Evolutionary conservation across 2,888 invertebrate genomes (phyloP).

Genomic region (Galerucella calmariensis): DNA sequence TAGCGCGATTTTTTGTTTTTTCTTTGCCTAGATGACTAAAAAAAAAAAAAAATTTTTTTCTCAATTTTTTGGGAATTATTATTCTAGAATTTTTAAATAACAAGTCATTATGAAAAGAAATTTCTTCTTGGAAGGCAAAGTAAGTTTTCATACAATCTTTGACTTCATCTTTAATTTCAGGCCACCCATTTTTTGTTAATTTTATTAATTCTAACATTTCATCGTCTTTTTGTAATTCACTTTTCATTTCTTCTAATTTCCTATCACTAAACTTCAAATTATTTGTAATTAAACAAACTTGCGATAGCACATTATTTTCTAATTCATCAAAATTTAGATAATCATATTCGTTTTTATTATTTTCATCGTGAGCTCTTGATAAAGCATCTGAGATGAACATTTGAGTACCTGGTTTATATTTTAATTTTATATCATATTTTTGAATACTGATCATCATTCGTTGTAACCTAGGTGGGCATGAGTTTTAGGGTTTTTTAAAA

Average conservation of each 20-base stretch:
- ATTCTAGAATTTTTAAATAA: constrained; percentile 8
- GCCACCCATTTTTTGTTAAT: constrained; percentile 7
- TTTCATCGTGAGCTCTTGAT: background rate
- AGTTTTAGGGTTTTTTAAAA: constrained; percentile 8
- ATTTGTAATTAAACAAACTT: background rate
- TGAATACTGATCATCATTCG: constrained; percentile 11
- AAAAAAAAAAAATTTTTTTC: background rate
- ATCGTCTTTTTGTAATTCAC: constrained; percentile 2
- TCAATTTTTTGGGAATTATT: constrained; percentile 6
- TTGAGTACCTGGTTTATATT: constrained; percentile 4
- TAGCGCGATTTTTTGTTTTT: background rate
- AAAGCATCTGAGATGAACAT: background rate
- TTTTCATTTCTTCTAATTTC: constrained; percentile 5
- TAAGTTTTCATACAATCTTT: too few relatives aligned
- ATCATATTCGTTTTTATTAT: background rate
- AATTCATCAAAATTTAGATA: constrained; percentile 2
- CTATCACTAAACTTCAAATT: constrained; percentile 1
- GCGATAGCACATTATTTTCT: background rate
- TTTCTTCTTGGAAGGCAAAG: constrained; percentile 1
- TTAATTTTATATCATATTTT: constrained; percentile 7
- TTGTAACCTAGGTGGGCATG: constrained; percentile 2
- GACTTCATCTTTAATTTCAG: constrained; percentile 1
- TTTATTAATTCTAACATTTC: constrained; percentile 14
- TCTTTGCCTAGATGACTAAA: background rate
- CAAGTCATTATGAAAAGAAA: background rate